phyloP scores from a whole-genome alignment of 1,140 invertebrate species.

The Drosophila watanabei region DNA sequence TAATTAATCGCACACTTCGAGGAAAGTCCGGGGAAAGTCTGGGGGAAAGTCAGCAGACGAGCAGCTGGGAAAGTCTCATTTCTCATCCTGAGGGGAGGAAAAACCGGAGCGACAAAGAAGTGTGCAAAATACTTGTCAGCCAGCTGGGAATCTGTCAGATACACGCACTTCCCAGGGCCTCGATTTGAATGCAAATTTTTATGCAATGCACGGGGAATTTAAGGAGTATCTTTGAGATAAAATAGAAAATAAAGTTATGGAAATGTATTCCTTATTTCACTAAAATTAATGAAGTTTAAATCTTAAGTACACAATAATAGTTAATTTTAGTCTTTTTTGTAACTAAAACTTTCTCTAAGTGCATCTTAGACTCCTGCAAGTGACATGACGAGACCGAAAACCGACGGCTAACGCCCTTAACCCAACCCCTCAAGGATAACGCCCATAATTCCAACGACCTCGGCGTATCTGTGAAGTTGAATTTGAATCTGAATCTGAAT shows the following conservation, averaged over 20 bases:
- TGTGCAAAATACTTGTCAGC: slow-evolving; percentile 13
- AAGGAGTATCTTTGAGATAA: not conserved
- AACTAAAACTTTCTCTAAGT: not conserved
- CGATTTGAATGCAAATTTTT: slow-evolving; percentile 64
- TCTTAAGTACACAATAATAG: too few relatives aligned
- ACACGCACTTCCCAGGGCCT: slow-evolving; percentile 37
- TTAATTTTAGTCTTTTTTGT: not conserved
- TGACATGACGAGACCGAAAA: slow-evolving; percentile 46
- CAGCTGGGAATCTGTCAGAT: slow-evolving; percentile 55
- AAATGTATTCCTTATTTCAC: too few relatives aligned
- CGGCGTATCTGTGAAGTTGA: slow-evolving; percentile 39
- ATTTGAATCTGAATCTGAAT: slow-evolving; percentile 30
- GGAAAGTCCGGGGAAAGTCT: not conserved
- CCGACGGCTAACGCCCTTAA: not conserved
- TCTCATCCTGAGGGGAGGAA: slow-evolving; percentile 1
- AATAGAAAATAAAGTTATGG: not conserved
- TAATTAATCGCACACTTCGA: slow-evolving; percentile 31
- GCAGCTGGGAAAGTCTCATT: slow-evolving; percentile 20
- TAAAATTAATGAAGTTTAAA: too few relatives aligned
- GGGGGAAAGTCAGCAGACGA: not conserved
- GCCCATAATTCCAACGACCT: slow-evolving; percentile 56
- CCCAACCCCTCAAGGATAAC: not conserved
- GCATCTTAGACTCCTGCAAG: slow-evolving; percentile 58
- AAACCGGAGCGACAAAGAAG: slow-evolving; percentile 2
- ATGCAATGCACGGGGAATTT: not conserved